Base-by-base conservation (phyloP, 2,888 invertebrate species). In the Drosophila parthenogenetica region DNA sequence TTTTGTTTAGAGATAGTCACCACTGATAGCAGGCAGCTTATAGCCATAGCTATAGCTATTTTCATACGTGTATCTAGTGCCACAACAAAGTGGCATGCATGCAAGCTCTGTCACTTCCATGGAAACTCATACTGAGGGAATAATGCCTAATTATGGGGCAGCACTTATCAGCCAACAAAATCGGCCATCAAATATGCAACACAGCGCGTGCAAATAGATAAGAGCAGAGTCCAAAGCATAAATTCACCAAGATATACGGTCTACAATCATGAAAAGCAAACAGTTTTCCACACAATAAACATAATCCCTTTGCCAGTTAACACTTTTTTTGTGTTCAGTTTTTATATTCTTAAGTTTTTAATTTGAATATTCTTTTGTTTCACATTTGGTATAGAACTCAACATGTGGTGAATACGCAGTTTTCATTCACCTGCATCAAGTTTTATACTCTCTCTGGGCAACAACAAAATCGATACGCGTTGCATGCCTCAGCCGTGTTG, bases 391-490 rank as follows among this genome's bases (percentile, higher is more conserved):
- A 48, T n/a, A 16, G 7, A 73, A 73, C 63, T 67, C 77, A 83
- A 81, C 71, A 77, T 69, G 77, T 77, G 81, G 73, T 81, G 74
- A 79, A 62, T 69, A 46, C 43, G 19, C 42, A n/a, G 5, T 25
- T 19, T 10, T 22, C 69, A 60, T 64, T 59, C 61, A 68, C 68
- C 64, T 72, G 55, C 46, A 39, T 35, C 43, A 25, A 22, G 22
- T 48, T 48, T 10, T 14, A 13, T 13, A 16, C 19, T 13, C 59
- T 16, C 42, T n/a, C 43, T 29, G 29, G n/a, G 53, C 46, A 64
- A 64, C 65, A 79, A 65, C 80, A 85, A 79, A 85, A 87, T 87
- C 83, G 79, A 85, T 85, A 87, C 50, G 66, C 67, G 63, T 53
- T 79, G 80, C 69, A 80, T 78, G 79, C 62, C 43, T 32, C 25